Base-by-base conservation (phyloP, 2,797 vertebrate genomes). In the Telmatherina bonti region DNA sequence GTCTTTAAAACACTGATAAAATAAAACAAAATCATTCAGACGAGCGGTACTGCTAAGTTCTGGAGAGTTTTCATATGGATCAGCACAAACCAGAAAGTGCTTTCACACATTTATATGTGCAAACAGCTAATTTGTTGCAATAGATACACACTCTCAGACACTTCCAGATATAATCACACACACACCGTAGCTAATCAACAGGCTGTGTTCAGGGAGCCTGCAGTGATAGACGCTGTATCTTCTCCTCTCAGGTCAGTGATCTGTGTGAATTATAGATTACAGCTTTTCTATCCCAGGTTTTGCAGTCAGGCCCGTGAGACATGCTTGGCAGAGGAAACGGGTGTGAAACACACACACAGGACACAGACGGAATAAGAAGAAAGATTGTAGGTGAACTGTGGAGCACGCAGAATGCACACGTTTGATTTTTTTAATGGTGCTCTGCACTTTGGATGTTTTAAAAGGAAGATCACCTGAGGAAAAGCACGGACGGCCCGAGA, bases 231-330 rank as follows among this genome's bases (percentile, higher is more conserved):
- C n/a, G 18, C n/a, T 62, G 71, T 35, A 35, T 79, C 77, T 76
- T 79, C 75, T 77, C 53, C 72, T 83, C 76, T 67, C n/a, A 45
- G 84, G 84, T 89, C 88, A 83, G 69, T 79, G 80, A 83, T 85
- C 79, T 78, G 76, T 84, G 78, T 91, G 84, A 89, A 90, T 91
- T 88, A 90, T 90, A 89, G 82, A 92, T 91, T 74, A 85, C 74
- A 86, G 82, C 52, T 67, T 81, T 83, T 78, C 79, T 64, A 71
- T 76, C 62, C 43, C 63, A 51, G 78, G 60, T 85, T 88, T 79
- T 88, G 64, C 72, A 77, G 79, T 59, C 12, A 4, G 24, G 57
- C 78, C 75, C 56, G 0, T 18, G 81, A 68, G 87, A 77, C 59
- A 24, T 9, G 2, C 20, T 53, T 6, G 0, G 26, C 27, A 54